Evolutionary conservation across 2,113 vertebrate species (phyloP).

Genomic region (Ginglymostoma cirratum): DNA sequence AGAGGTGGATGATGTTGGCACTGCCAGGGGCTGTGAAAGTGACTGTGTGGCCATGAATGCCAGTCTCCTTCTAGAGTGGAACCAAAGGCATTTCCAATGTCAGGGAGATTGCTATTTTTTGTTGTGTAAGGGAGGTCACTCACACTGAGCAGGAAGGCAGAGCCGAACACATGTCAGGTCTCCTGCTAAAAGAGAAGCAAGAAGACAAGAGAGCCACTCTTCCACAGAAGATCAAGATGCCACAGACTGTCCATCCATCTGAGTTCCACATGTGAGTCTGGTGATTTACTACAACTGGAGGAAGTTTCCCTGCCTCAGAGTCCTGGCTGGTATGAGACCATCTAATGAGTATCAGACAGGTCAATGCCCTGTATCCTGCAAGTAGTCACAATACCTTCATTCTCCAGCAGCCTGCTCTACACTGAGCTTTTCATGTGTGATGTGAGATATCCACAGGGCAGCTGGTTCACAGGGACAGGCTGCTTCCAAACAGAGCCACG

Average conservation of each 20-base stretch:
- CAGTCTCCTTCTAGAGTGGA: background rate
- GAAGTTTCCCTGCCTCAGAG: too few species aligned
- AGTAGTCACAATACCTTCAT: too few species aligned
- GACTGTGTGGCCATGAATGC: background rate
- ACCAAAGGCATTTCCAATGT: background rate
- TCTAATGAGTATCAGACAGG: too few species aligned
- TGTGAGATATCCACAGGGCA: too few species aligned
- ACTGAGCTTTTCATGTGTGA: too few species aligned
- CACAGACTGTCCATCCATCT: background rate
- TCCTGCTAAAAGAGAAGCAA: background rate
- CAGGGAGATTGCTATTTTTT: too few species aligned
- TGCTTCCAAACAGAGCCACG: too few species aligned
- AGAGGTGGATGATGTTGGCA: background rate
- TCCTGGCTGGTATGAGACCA: too few species aligned
- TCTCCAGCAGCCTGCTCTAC: too few species aligned
- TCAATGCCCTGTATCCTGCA: too few species aligned
- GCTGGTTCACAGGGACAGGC: too few species aligned
- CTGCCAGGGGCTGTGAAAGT: background rate
- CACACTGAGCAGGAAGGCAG: background rate
- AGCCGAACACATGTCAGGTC: background rate
- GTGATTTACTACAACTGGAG: too few species aligned
- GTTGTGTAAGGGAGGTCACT: background rate
- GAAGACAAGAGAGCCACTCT: background rate
- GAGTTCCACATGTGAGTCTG: background rate
- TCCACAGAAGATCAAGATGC: background rate